These are phyloP conservation scores for Leucophenga maculata DNA, from an alignment of 2,888 invertebrate species.

Conservation along the genomic window DNA sequence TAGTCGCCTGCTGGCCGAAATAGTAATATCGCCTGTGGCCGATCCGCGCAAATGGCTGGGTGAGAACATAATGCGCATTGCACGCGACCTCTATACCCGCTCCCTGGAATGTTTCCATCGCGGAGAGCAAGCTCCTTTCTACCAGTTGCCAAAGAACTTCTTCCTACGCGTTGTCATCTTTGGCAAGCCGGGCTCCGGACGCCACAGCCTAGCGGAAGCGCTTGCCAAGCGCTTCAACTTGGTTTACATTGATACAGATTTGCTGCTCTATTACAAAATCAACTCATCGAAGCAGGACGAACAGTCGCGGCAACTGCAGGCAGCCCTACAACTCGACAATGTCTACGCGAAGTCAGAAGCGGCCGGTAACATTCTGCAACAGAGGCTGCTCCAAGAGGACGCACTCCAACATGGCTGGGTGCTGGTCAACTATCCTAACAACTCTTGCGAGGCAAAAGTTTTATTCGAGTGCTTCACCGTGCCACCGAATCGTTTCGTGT, in stretches of 20 bases:
- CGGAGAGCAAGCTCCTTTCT: slow-evolving; percentile 44
- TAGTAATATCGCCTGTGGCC: slow-evolving; percentile 44
- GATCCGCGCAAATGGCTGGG: slow-evolving; percentile 60
- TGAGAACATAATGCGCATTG: slow-evolving; percentile 55
- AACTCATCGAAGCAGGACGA: slow-evolving; percentile 41
- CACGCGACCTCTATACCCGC: slow-evolving; percentile 56
- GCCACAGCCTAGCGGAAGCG: slow-evolving; percentile 74
- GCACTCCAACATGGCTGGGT: slow-evolving; percentile 77
- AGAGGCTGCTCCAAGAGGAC: slow-evolving; percentile 70
- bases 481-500: slow-evolving; percentile 74
- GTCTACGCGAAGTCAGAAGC: slow-evolving; percentile 52
- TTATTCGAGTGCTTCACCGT: slow-evolving; percentile 73
- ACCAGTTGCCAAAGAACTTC: slow-evolving; percentile 53
- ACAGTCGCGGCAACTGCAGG: slow-evolving; percentile 51
- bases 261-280: slow-evolving; percentile 59
- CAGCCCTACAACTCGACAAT: slow-evolving; percentile 47
- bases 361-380: slow-evolving; percentile 56
- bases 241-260: slow-evolving; percentile 70
- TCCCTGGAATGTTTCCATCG: slow-evolving; percentile 50
- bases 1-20: slow-evolving; percentile 58
- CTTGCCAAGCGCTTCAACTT: slow-evolving; percentile 73
- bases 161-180: slow-evolving; percentile 74
- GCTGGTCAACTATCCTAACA: slow-evolving; percentile 75
- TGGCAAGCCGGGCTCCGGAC: slow-evolving; percentile 75
- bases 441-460: slow-evolving; percentile 74